Evolutionary conservation across 2,797 vertebrate species (phyloP).

Genomic region (Gobionotothen gibberifrons): DNA sequence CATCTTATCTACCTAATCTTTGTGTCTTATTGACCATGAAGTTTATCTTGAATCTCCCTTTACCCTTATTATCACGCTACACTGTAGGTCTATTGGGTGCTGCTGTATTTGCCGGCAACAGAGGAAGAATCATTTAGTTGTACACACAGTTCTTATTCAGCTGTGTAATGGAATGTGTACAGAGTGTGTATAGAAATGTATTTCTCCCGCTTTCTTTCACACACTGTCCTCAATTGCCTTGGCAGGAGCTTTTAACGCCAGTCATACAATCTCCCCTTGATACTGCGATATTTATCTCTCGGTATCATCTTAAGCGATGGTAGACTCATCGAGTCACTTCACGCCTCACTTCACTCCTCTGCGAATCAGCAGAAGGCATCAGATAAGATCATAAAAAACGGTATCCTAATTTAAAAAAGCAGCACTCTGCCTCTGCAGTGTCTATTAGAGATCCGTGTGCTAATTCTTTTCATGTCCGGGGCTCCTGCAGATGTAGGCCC

Average conservation of each 20-base stretch:
- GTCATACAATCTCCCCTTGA: conserved; percentile 83
- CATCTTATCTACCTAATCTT: conserved; percentile 84
- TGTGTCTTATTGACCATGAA: conserved; percentile 85
- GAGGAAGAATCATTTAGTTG: conserved; percentile 79
- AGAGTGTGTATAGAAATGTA: conserved; percentile 73
- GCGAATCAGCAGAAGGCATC: conserved; percentile 81
- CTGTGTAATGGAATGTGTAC: conserved; percentile 84
- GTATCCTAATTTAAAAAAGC: conserved; percentile 85
- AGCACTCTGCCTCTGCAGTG: conserved; percentile 75
- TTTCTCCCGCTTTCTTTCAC: conserved; percentile 71
- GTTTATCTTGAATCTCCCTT: conserved; percentile 84
- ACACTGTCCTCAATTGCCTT: conserved; percentile 77
- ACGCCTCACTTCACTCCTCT: conserved; percentile 78
- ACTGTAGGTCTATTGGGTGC: conserved; percentile 79
- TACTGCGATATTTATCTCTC: conserved; percentile 83
- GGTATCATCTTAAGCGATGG: conserved; percentile 84
- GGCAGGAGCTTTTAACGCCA: conserved; percentile 82
- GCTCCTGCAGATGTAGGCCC: conserved; percentile 81
- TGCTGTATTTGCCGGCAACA: conserved; percentile 74
- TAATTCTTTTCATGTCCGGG: conserved; percentile 88
- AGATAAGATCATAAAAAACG: conserved; percentile 85
- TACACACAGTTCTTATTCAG: conserved; percentile 82
- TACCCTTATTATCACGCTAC: conserved; percentile 81
- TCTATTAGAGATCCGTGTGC: conserved; percentile 84
- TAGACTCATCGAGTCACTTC: conserved; percentile 83